Evolutionary conservation across 1,140 invertebrate genomes (phyloP).

Genomic region (Ctenoplectra terminalis): DNA sequence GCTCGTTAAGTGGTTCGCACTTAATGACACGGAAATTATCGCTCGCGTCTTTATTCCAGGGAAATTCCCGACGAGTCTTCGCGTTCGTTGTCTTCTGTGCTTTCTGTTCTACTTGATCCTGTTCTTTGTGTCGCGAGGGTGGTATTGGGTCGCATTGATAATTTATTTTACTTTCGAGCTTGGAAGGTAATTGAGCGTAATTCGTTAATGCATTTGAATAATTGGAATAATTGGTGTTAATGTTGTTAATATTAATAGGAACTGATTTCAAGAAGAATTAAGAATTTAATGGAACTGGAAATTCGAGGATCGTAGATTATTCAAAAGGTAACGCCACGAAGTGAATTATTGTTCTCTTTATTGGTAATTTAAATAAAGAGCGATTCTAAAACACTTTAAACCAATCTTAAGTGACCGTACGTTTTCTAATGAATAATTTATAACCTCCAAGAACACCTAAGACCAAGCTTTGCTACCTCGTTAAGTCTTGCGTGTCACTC

Average conservation of each 20-base stretch:
- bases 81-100: too few relatives aligned
- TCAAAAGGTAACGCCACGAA: too few relatives aligned
- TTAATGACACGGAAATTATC: conserved; percentile 32
- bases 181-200: background rate
- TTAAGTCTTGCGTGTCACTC: conserved; percentile 49
- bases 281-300: too few relatives aligned
- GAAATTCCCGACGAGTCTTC: background rate
- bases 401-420: too few relatives aligned
- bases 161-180: background rate
- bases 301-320: too few relatives aligned
- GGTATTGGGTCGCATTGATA: background rate
- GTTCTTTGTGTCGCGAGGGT: too few relatives aligned
- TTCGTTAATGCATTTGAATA: background rate
- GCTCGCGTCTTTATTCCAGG: background rate
- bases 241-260: background rate
- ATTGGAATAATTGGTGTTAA: background rate
- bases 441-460: conserved; percentile 28
- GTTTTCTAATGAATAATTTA: background rate
- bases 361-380: too few relatives aligned
- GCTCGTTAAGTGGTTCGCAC: conserved; percentile 15
- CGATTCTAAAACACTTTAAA: background rate
- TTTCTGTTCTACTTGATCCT: too few relatives aligned
- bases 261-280: background rate
- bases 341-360: too few relatives aligned
- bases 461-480: conserved; percentile 34